Percentiles rank a stretch among this genome's conserved stretches.
Evolutionary conservation across 2,888 invertebrate genomes (phyloP).

Genomic region (Calliphora vomitoria): DNA sequence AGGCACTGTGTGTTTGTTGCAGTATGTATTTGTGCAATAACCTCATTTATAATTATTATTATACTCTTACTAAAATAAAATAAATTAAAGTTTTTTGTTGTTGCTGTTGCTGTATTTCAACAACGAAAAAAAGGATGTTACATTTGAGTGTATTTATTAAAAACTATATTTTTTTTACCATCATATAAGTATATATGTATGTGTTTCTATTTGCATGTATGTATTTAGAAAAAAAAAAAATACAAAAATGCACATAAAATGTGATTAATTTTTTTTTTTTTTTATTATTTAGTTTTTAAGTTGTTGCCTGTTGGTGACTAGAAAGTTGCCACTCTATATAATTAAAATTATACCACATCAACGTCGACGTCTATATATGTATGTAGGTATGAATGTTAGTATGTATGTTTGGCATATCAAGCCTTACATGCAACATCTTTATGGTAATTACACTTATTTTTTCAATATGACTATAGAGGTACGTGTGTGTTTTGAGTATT

Average conservation of each 20-base stretch:
- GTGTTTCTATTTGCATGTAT: conserved; percentile 22
- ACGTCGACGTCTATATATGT: conserved; percentile 39
- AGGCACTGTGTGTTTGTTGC: conserved; percentile 18
- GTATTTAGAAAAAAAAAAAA: conserved; percentile 34
- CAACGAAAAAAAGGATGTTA: conserved; percentile 65
- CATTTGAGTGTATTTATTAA: conserved; percentile 40
- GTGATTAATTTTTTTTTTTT: conserved; percentile 61
- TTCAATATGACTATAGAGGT: conserved; percentile 15
- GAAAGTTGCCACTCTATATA: conserved; percentile 73
- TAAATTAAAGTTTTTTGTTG: conserved; percentile 45
- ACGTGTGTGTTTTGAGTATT: conserved; percentile 38
- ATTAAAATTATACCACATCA: conserved; percentile 67
- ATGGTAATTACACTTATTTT: conserved; percentile 71
- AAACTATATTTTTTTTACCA: background rate
- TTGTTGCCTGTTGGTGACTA: conserved; percentile 61
- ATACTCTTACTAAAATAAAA: conserved; percentile 60
- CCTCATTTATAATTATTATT: conserved; percentile 72
- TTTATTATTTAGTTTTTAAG: conserved; percentile 57
- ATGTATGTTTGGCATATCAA: background rate
- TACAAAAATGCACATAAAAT: conserved; percentile 53
- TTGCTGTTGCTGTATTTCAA: conserved; percentile 30
- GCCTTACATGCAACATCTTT: conserved; percentile 66
- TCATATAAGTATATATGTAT: background rate
- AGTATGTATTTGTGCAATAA: conserved; percentile 56
- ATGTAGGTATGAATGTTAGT: background rate